Conservation (phyloP, 2,113 vertebrate species). For the Bubalus kerabau region DNA sequence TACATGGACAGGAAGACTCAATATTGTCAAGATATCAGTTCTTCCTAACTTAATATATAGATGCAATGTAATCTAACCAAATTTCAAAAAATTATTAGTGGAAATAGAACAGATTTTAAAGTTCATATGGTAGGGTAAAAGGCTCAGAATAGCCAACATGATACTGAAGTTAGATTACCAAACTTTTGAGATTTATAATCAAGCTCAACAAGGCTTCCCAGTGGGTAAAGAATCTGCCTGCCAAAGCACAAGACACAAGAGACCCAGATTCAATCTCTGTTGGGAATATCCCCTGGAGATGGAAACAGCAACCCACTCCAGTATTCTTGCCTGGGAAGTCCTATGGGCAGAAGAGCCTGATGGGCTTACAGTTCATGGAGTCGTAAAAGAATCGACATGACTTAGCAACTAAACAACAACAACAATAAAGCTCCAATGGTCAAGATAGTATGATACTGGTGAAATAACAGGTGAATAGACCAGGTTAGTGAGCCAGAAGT, state of each 20-base stretch:
- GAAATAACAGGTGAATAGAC: background rate
- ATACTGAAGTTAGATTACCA: background rate
- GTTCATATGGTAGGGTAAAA: background rate
- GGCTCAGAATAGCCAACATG: background rate
- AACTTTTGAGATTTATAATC: background rate
- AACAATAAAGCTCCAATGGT: background rate
- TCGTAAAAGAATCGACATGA: background rate
- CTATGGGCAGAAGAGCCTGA: background rate
- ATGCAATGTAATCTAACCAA: background rate
- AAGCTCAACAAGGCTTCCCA: background rate
- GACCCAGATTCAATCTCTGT: background rate
- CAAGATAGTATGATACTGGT: background rate
- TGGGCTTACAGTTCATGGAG: background rate
- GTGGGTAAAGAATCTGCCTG: background rate
- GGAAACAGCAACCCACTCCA: background rate
- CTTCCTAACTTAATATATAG: background rate
- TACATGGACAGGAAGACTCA: background rate
- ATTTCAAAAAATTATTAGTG: background rate
- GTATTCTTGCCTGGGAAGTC: background rate
- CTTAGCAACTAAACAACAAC: background rate
- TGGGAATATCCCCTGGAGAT: background rate
- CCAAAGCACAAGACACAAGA: background rate
- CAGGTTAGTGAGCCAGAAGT: background rate
- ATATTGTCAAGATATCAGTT: background rate
- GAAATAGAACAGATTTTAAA: background rate